These are phyloP conservation scores for Onychorhynchus coronatus DNA, from an alignment of 2,113 vertebrate species.

Conservation along the genomic window DNA sequence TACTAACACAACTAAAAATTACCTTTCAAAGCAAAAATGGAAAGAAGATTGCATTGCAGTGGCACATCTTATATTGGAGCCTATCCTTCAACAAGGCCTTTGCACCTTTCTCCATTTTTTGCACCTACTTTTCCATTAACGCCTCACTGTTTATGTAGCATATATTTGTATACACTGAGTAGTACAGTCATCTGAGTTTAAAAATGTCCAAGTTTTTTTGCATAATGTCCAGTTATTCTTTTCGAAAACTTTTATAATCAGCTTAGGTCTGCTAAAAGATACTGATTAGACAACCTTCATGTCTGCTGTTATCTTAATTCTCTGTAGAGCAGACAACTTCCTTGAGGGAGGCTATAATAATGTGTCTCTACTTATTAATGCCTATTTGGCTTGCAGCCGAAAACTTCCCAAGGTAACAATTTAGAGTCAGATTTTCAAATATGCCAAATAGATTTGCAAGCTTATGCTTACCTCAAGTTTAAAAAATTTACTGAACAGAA, in stretches of 20 bases:
- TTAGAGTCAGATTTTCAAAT: background rate
- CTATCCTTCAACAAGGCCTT: background rate
- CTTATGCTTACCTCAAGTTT: background rate
- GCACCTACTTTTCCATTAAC: background rate
- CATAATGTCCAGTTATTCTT: background rate
- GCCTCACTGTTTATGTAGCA: background rate
- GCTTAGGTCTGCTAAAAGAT: background rate
- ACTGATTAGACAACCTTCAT: background rate
- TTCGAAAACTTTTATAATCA: background rate
- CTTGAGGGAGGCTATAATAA: background rate
- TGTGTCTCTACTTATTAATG: background rate
- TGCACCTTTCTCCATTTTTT: no score
- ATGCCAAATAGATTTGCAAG: background rate
- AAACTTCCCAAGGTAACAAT: background rate
- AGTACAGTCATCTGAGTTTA: background rate
- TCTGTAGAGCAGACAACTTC: background rate
- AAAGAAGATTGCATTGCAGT: background rate
- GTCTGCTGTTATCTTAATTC: background rate
- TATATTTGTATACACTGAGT: background rate
- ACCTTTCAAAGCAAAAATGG: background rate
- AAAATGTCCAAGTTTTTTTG: background rate
- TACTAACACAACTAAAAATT: background rate
- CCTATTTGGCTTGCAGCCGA: background rate
- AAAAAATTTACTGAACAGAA: background rate
- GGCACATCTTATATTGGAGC: background rate